Evolutionary conservation across 2,888 invertebrate species (phyloP), one percentile per base, ranked within the genome.

Genomic region (Trimorus sp.): DNA sequence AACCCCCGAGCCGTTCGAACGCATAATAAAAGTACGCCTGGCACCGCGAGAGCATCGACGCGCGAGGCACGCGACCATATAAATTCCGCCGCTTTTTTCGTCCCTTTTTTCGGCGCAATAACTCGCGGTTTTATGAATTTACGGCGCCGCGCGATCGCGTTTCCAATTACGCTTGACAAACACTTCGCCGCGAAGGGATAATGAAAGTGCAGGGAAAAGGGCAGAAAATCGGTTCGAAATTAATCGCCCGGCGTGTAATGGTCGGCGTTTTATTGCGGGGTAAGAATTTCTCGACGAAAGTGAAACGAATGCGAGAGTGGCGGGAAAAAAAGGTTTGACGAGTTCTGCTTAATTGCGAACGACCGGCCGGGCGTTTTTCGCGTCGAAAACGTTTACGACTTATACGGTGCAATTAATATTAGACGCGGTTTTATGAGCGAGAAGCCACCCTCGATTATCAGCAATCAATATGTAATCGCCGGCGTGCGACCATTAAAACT

Each of bases 61-160:
- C 83, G 79, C 68, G 84, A 81, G 87, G 87, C 88, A 88, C 88
- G 87, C 87, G 88, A 89, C 88, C 83, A 65, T 78, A 65, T 65
- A 77, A 60, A 78, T 71, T 71, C 37, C 54, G 75, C 48, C 59
- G 60, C 71, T 53, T 48, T 49, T 51, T 26, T 26, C 26, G 26
- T 26, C 26, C 26, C 26, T 26, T 26, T 26, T 26, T 26, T 26
- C 26, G 26, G 26, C 26, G 26, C 26, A 63, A 66, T 26, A n/a
- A 14, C 14, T 14, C 37, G 26, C n/a, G 59, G n/a, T 68, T 76
- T 58, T 56, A 54, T 38, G 48, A 65, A 14, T 74, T 59, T 53
- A 70, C 16, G 11, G 15, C 16, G 9, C 38, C 7, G 36, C 14
- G 40, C 11, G 45, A 14, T 56, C 56, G n/a, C 63, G n/a, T 51